Conservation (phyloP, 2,113 vertebrate genomes). For the Cathartes aura region DNA sequence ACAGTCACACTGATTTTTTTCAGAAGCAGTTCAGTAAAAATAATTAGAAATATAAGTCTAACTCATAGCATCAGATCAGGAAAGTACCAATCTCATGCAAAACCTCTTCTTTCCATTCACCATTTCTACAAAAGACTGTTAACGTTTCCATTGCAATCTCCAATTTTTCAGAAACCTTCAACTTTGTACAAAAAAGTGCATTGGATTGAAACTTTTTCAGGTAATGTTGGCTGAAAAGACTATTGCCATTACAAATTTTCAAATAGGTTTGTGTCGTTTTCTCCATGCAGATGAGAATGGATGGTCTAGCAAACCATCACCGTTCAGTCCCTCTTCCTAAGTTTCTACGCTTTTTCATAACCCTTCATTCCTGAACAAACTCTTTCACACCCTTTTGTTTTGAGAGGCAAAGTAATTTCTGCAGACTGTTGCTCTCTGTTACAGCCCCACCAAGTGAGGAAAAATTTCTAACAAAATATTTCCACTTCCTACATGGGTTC, state of each 20-base stretch:
- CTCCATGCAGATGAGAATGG: neutral
- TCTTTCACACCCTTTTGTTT: neutral
- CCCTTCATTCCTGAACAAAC: neutral
- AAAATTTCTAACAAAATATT: neutral
- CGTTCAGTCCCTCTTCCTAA: neutral
- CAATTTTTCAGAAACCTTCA: neutral
- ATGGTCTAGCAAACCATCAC: neutral
- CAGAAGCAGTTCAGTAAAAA: neutral
- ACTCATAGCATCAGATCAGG: neutral
- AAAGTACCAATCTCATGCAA: neutral
- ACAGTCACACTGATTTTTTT: neutral
- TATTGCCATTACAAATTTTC: neutral
- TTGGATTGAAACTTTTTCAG: neutral
- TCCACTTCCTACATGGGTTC: neutral
- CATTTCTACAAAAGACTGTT: neutral
- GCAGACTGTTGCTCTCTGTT: neutral
- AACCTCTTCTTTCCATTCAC: neutral
- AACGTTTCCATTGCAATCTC: neutral
- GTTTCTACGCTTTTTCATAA: neutral
- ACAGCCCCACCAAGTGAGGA: neutral
- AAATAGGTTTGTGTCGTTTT: neutral
- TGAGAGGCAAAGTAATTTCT: neutral
- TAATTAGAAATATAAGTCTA: neutral
- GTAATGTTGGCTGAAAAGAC: neutral
- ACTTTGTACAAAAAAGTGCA: neutral